Percentiles rank a stretch among this genome's conserved stretches.
phyloP scores from a whole-genome alignment of 2,797 vertebrate genomes.

The Neosilurus hyrtlii region DNA sequence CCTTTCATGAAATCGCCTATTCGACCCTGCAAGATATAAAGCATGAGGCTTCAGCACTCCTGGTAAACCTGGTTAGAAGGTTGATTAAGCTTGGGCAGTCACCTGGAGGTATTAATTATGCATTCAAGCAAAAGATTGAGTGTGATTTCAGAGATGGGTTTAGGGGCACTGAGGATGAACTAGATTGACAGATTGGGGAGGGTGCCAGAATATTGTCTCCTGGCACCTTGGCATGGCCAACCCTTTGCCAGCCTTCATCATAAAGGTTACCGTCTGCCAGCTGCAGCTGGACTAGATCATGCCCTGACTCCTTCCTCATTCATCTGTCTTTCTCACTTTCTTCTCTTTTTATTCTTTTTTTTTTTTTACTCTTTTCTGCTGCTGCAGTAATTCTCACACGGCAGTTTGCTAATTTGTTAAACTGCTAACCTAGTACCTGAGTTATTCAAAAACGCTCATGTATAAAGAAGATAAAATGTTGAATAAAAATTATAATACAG shows the following conservation, averaged over 20 bases:
- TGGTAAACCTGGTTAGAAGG: conserved; percentile 51
- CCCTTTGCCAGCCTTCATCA: conserved; percentile 52
- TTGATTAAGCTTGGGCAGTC: conserved; percentile 50
- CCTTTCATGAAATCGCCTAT: background rate
- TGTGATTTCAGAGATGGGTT: conserved; percentile 48
- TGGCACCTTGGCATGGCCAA: conserved; percentile 51
- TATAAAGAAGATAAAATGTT: background rate
- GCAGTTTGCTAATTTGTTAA: background rate
- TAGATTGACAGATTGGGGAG: conserved; percentile 52
- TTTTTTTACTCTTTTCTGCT: background rate
- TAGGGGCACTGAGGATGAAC: conserved; percentile 46
- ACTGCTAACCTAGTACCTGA: background rate
- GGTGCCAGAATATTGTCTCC: conserved; percentile 53
- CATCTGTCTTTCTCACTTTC: conserved; percentile 25
- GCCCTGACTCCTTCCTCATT: conserved; percentile 23
- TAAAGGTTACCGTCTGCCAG: conserved; percentile 54
- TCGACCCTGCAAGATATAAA: conserved; percentile 37
- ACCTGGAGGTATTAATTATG: conserved; percentile 56
- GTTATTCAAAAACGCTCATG: background rate
- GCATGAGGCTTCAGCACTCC: conserved; percentile 29
- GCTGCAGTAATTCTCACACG: conserved; percentile 7
- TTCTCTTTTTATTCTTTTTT: too few species aligned
- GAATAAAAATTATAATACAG: background rate
- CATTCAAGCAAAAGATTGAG: conserved; percentile 52
- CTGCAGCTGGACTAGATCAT: conserved; percentile 52